Evolutionary conservation across 2,797 vertebrate genomes (phyloP).

Genomic region (Microcaecilia unicolor): DNA sequence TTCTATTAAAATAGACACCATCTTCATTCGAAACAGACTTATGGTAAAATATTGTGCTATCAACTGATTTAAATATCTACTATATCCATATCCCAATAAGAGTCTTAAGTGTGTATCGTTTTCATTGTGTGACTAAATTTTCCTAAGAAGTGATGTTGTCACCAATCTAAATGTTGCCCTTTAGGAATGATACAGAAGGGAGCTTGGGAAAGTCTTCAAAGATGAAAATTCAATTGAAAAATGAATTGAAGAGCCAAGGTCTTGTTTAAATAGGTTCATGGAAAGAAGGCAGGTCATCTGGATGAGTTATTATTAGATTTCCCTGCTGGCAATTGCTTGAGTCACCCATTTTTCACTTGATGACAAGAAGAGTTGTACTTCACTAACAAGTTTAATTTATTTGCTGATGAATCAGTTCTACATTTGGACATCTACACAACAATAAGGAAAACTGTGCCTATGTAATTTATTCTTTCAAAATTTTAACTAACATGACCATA

Average conservation of each 20-base stretch:
- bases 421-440: slow-evolving; percentile 1
- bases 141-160: background rate
- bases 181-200: slow-evolving; percentile 2
- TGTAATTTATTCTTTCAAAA: background rate
- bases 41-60: too few species aligned
- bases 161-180: background rate
- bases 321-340: slow-evolving; percentile 11
- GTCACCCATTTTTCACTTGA: slow-evolving; percentile 15
- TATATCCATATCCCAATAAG: background rate
- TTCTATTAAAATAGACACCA: too few species aligned
- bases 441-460: background rate
- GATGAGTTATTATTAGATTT: slow-evolving; percentile 24
- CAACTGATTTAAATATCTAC: too few species aligned
- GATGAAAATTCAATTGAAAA: slow-evolving; percentile 8
- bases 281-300: slow-evolving; percentile 4
- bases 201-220: slow-evolving; percentile 17
- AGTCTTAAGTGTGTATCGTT: background rate
- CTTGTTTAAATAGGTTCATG: background rate
- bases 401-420: slow-evolving; percentile 28
- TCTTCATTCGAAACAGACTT: too few species aligned
- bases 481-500: slow-evolving; percentile 5
- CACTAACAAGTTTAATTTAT: slow-evolving; percentile 30
- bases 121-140: background rate
- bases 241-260: slow-evolving; percentile 1
- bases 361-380: slow-evolving; percentile 18